phyloP scores from a whole-genome alignment of 1,140 invertebrate species.

The Lethrus apterus region DNA sequence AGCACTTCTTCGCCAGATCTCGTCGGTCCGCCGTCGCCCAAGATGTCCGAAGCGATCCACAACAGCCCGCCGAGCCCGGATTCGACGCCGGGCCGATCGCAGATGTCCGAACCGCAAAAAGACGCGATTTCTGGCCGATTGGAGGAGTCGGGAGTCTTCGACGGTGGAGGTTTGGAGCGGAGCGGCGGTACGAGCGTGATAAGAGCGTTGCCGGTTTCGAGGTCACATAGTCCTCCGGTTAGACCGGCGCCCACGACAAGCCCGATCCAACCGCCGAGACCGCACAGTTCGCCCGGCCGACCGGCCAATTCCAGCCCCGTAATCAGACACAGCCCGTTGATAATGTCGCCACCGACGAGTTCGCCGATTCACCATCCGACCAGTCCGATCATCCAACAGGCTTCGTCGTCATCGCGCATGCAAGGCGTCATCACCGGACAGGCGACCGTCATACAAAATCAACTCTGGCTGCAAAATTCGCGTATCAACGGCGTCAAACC shows the following conservation, averaged over 20 bases:
- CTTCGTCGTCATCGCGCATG: slow-evolving; percentile 24
- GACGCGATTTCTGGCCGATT: slow-evolving; percentile 32
- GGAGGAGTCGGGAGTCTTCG: slow-evolving; percentile 35
- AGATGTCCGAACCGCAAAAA: slow-evolving; percentile 27
- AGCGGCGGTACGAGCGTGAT: slow-evolving; percentile 31
- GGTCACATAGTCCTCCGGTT: slow-evolving; percentile 36
- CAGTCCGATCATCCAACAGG: slow-evolving; percentile 36
- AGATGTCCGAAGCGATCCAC: slow-evolving; percentile 49
- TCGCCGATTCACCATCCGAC: slow-evolving; percentile 20
- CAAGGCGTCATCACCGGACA: slow-evolving; percentile 43
- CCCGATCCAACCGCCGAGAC: slow-evolving; percentile 37
- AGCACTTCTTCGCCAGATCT: slow-evolving; percentile 81
- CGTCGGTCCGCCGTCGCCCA: slow-evolving; percentile 66
- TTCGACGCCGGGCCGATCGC: slow-evolving; percentile 30
- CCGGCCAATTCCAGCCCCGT: slow-evolving; percentile 36
- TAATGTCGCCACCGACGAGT: slow-evolving; percentile 32
- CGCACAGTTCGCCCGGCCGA: slow-evolving; percentile 39
- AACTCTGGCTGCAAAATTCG: slow-evolving; percentile 54
- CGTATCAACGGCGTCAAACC: slow-evolving; percentile 70
- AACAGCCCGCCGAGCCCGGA: slow-evolving; percentile 35
- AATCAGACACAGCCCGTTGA: slow-evolving; percentile 35
- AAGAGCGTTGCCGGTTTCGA: slow-evolving; percentile 23
- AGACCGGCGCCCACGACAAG: slow-evolving; percentile 33
- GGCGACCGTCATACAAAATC: slow-evolving; percentile 43
- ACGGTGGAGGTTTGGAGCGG: slow-evolving; percentile 29